Evolutionary conservation across 2,888 invertebrate genomes (phyloP), one percentile per base, ranked within the genome.

Genomic region (Tenodera sinensis): DNA sequence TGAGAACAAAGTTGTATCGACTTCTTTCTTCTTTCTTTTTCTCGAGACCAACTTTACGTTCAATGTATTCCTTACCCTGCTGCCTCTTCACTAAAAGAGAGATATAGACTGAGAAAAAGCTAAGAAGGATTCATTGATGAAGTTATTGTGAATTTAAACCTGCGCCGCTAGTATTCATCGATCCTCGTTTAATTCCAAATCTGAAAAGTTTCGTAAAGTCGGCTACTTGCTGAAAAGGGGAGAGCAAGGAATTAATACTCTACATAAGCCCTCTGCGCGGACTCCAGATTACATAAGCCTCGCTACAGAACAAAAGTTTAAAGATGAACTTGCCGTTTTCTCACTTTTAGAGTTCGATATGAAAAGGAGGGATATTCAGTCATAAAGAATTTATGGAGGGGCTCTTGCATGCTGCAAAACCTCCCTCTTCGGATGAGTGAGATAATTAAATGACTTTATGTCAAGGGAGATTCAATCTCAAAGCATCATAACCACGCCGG

Each of bases 141-240:
- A 71, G 54, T 87, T 87, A 87, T 87, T 87, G n/a, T 30, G 34
- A 81, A 87, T 87, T 71, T 86, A 86, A 86, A 71, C 86, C 81
- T 28, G 54, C 54, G 71, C 28, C 71, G 54, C 20, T 28, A 27
- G 25, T 86, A 28, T 9, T 25, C 83, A 87, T 87, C 87, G 87
- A 87, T 87, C 87, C 54, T 14, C 54, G 87, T 87, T 83, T 82
- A 87, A 87, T 87, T 82, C 87, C 30, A 34, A 87, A 87, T 87
- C 87, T 87, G 34, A 34, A 81, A 87, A 87, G 87, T 87, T 87
- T 82, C 3, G 54, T 87, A 87, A 87, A 87, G 82, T 82, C 34
- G 87, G 83, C 81, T 87, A 82, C 87, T 87, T 83, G 54, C 15
- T 54, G 20, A 54, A 15, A 34, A 34, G 42, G 42, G 54, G 54